These are phyloP conservation scores for Phoxinus phoxinus DNA, from an alignment of 2,113 vertebrate genomes.

Conservation along the genomic window DNA sequence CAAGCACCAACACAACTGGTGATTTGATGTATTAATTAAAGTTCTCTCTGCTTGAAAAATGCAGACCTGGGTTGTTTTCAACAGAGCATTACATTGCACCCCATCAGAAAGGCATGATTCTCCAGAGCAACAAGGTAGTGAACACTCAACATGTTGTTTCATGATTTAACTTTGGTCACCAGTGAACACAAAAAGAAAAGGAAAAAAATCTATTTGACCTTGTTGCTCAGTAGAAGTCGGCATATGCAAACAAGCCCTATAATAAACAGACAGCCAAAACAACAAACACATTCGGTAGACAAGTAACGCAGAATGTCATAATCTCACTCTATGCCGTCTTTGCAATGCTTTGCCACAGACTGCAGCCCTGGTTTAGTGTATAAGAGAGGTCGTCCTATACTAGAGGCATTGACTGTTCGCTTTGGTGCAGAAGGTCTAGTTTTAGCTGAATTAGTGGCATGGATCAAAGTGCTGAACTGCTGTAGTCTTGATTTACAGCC, in stretches of 20 bases:
- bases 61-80: constrained; percentile 15
- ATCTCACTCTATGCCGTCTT: not conserved
- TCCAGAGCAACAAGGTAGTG: constrained; percentile 5
- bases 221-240: not conserved
- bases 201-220: not conserved
- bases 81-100: constrained; percentile 13
- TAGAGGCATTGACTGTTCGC: constrained; percentile 23
- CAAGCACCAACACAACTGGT: not conserved
- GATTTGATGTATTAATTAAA: constrained; percentile 4
- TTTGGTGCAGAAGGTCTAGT: constrained; percentile 28
- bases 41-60: constrained; percentile 6
- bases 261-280: not conserved
- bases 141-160: not conserved
- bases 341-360: not conserved
- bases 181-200: not conserved
- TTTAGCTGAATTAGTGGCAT: not conserved
- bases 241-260: constrained; percentile 7
- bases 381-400: not conserved
- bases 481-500: constrained; percentile 7
- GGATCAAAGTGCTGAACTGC: not conserved
- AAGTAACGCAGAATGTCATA: not conserved
- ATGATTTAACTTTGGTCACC: constrained; percentile 21
- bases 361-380: not conserved
- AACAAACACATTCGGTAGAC: not conserved
- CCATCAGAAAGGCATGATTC: not conserved